These are phyloP conservation scores for Channallabes apus DNA, from an alignment of 2,797 vertebrate species.

Conservation along the genomic window DNA sequence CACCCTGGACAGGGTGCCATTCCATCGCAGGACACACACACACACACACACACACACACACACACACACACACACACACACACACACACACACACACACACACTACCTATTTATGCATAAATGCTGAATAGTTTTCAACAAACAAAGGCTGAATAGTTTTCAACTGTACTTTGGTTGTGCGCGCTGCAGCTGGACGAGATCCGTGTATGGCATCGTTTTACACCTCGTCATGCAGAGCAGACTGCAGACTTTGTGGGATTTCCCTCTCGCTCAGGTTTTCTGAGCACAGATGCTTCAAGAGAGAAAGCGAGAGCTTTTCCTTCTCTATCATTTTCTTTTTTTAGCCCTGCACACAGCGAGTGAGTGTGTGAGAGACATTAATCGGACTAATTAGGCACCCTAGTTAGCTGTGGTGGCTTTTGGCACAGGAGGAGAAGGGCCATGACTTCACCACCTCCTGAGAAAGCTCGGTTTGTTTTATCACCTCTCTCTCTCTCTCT, in stretches of 20 bases:
- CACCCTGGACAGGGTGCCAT: too few relatives aligned
- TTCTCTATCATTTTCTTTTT: not conserved
- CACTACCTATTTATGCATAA: too few relatives aligned
- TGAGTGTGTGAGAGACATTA: conserved; percentile 46
- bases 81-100: too few relatives aligned
- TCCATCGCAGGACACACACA: too few relatives aligned
- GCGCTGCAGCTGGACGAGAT: conserved; percentile 16
- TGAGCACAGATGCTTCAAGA: conserved; percentile 27
- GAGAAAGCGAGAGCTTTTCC: conserved; percentile 10
- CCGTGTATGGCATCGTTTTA: conserved; percentile 44
- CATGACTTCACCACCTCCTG: conserved; percentile 43
- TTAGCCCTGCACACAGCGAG: not conserved
- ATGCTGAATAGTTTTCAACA: too few relatives aligned
- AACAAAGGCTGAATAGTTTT: not conserved
- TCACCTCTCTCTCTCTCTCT: conserved; percentile 22
- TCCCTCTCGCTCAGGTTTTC: conserved; percentile 25
- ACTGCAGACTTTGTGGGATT: conserved; percentile 47
- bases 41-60: too few relatives aligned
- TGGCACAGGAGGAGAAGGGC: conserved; percentile 48
- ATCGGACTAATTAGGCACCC: conserved; percentile 57
- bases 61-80: too few relatives aligned
- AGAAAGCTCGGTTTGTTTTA: conserved; percentile 42
- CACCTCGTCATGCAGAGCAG: conserved; percentile 45
- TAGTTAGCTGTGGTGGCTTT: conserved; percentile 38
- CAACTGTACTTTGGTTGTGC: not conserved